phyloP scores from a whole-genome alignment of 2,113 vertebrate genomes.

The Amazona vittata region DNA sequence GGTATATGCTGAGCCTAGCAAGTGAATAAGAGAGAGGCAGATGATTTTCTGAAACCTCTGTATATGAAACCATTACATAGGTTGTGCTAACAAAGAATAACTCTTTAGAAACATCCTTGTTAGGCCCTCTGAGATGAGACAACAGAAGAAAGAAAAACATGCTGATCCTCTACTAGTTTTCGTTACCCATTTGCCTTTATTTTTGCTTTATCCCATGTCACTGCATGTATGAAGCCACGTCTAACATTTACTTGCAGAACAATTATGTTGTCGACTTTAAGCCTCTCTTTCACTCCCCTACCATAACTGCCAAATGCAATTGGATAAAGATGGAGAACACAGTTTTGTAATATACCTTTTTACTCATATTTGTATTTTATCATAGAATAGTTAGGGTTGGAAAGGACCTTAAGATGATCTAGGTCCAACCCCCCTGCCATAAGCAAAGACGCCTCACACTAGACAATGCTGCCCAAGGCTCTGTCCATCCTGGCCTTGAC shows the following conservation, averaged over 20 bases:
- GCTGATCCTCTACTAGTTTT: background rate
- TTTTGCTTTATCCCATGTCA: background rate
- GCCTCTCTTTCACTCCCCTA: background rate
- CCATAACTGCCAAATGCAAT: background rate
- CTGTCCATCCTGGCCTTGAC: background rate
- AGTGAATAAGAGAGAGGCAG: background rate
- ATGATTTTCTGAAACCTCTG: background rate
- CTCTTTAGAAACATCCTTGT: background rate
- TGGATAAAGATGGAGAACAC: background rate
- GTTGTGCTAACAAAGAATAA: background rate
- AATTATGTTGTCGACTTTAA: background rate
- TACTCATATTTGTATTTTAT: background rate
- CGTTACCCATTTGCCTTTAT: background rate
- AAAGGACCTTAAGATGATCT: background rate
- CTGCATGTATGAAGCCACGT: accelerated
- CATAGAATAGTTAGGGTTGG: background rate
- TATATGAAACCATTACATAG: accelerated
- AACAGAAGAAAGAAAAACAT: background rate
- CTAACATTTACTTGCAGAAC: background rate
- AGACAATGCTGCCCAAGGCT: background rate
- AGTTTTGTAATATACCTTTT: background rate
- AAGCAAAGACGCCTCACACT: background rate
- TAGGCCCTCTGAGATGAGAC: background rate
- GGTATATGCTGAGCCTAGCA: background rate
- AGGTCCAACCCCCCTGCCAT: background rate